Evolutionary conservation across 1,140 invertebrate genomes (phyloP), one percentile per base, ranked within the genome.

Genomic region (Mactra quadrangularis): DNA sequence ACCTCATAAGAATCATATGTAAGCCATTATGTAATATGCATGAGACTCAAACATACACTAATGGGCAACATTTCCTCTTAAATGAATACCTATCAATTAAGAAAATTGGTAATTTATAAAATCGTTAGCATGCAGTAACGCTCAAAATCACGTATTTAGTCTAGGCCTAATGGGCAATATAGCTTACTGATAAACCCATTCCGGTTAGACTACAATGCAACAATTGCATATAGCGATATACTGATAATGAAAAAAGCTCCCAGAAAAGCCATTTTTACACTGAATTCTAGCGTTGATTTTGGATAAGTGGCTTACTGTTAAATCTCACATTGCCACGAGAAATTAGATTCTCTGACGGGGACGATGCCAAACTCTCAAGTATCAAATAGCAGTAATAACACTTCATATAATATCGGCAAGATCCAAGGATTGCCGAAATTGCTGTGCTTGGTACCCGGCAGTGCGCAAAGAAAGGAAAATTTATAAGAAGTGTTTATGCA

Each of bases 51-150:
- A 9, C 52, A 41, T 19, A 45, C 76, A 59, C 29, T 31, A 41
- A 25, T 25, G 38, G 47, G 41, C 41, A 9, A 57, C 45, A 55
- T 78, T 66, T 78, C n/a, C 35, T 45, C 35, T 47, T 53, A 41
- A 27, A 41, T 13, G 60, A 81, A 52, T 71, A 45, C 52, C 77
- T 55, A 81, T 71, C 62, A 68, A 81, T 81, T 81, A 81, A 33
- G 64, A 81, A 55, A 71, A 81, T 45, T 60, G 52, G 77, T 59
- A 81, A 71, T 81, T 81, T 81, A 81, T 71, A 66, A 59, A 71
- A 81, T 68, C 47, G 53, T 60, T 81, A 41, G 50, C 77, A 70
- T 68, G 55, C 66, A 35, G 59, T 81, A 53, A 81, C 68, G 77
- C 64, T 71, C 38, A 22, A 57, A 53, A 50, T 66, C 45, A 22